Evolutionary conservation across 2,797 vertebrate species (phyloP).

Genomic region (Chiroxiphia lanceolata): DNA sequence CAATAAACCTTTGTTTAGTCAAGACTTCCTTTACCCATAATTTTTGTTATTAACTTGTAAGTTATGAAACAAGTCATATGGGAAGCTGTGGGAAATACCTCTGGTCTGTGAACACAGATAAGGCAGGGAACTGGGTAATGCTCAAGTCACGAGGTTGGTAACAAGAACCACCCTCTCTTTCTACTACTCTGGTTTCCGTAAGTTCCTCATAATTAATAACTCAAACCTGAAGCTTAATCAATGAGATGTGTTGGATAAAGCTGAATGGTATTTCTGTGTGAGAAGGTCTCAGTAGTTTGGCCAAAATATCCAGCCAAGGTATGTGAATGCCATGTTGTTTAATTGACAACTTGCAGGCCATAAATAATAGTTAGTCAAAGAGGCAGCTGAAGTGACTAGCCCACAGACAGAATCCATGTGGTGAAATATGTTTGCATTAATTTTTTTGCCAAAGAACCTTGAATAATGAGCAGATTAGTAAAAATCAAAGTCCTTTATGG

Average conservation of each 20-base stretch:
- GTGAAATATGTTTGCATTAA: slow-evolving; percentile 19
- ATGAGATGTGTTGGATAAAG: neutral
- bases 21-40: neutral
- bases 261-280: neutral
- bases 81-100: neutral
- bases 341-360: neutral
- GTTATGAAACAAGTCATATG: neutral
- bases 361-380: neutral
- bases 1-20: neutral
- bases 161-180: neutral
- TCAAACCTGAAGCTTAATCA: neutral
- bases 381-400: neutral
- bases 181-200: neutral
- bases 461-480: slow-evolving; percentile 54
- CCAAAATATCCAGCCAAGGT: neutral
- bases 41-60: neutral
- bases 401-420: neutral
- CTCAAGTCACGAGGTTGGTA: neutral
- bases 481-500: slow-evolving; percentile 43
- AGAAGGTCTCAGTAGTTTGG: neutral
- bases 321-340: neutral
- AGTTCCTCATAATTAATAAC: neutral
- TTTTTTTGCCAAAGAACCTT: neutral
- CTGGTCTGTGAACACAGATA: neutral
- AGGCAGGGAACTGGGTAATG: neutral